phyloP scores from a whole-genome alignment of 1,140 invertebrate genomes.

The Drusus annulatus region DNA sequence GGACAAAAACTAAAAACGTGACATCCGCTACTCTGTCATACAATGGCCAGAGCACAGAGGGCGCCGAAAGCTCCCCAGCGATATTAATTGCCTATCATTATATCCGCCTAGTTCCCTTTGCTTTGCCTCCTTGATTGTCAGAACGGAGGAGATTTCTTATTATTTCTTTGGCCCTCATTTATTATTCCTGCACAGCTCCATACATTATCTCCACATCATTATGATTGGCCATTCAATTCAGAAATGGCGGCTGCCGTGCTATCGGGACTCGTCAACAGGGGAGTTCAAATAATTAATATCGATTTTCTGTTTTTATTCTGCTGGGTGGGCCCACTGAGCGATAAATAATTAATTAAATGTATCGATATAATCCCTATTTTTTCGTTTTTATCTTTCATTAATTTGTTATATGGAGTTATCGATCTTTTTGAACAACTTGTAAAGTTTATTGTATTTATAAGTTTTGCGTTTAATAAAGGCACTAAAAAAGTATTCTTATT shows the following conservation, averaged over 20 bases:
- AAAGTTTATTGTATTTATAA: too few species aligned
- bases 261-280: slow-evolving; percentile 17
- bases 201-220: slow-evolving; percentile 59
- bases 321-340: too few species aligned
- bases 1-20: slow-evolving; percentile 2
- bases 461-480: neutral
- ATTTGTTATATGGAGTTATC: too few species aligned
- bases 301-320: neutral
- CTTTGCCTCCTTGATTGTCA: slow-evolving; percentile 10
- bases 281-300: slow-evolving; percentile 11
- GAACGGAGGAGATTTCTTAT: slow-evolving; percentile 27
- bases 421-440: too few species aligned
- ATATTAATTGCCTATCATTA: slow-evolving; percentile 59
- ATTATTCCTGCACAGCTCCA: slow-evolving; percentile 53
- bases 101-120: slow-evolving; percentile 37
- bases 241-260: slow-evolving; percentile 1
- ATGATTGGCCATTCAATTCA: slow-evolving; percentile 59
- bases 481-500: too few species aligned
- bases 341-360: too few species aligned
- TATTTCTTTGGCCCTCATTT: slow-evolving; percentile 47
- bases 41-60: slow-evolving; percentile 44
- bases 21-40: neutral
- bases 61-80: slow-evolving; percentile 42
- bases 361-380: too few species aligned
- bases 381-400: too few species aligned